A percentile compares a stretch with the other conserved stretches of the same genome.
These are phyloP conservation scores for Stercorarius parasiticus DNA, from an alignment of 2,113 vertebrate species.

Conservation along the genomic window DNA sequence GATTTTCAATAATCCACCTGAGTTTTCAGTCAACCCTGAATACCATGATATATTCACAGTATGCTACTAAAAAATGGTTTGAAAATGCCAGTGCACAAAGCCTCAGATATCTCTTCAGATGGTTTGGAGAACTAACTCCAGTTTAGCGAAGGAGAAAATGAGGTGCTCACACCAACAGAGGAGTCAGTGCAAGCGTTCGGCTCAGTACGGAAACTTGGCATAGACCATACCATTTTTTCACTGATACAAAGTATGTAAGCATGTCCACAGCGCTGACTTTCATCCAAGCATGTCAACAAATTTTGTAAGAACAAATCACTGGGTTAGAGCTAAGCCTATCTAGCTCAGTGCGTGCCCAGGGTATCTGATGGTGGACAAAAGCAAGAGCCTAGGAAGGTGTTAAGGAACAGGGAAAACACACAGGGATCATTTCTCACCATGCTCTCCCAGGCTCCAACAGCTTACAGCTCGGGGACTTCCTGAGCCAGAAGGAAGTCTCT, in stretches of 20 bases:
- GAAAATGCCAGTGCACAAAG: background rate
- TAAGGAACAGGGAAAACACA: background rate
- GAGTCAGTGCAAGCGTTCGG: background rate
- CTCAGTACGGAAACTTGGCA: background rate
- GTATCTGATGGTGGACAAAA: background rate
- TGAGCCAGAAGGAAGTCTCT: background rate
- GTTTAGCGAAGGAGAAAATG: background rate
- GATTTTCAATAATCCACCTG: background rate
- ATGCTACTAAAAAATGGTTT: background rate
- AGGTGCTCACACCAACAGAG: background rate
- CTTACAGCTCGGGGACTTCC: background rate
- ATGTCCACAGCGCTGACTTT: background rate
- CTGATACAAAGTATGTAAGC: background rate
- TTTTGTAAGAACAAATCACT: background rate
- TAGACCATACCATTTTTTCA: background rate
- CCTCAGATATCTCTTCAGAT: background rate
- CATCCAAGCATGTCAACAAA: background rate
- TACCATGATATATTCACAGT: background rate
- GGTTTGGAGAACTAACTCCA: background rate
- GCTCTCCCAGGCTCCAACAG: background rate
- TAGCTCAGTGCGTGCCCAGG: accelerated
- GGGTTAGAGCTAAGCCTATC: background rate
- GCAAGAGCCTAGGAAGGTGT: background rate
- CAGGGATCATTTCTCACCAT: background rate
- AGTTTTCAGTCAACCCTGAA: background rate